Percentiles rank a stretch among this genome's conserved stretches.
Conservation (phyloP, 2,888 invertebrate species). For the Craniophora ligustri region DNA sequence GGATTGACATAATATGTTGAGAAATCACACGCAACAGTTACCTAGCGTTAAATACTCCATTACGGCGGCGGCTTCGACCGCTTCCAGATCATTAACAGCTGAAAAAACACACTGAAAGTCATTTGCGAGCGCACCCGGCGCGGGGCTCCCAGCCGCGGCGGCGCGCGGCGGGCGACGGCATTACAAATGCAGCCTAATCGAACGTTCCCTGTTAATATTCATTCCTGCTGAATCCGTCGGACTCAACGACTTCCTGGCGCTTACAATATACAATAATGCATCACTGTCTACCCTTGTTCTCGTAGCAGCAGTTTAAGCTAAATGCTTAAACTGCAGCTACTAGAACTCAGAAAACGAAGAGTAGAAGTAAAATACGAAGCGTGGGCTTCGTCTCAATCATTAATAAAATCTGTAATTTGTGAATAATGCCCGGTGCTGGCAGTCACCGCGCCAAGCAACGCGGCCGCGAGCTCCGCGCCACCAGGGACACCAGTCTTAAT, state of each 20-base stretch:
- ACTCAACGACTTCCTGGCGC: background rate
- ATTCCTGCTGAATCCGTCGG: background rate
- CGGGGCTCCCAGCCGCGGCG: background rate
- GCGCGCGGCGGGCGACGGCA: too few species aligned
- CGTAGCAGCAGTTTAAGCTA: too few species aligned
- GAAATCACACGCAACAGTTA: background rate
- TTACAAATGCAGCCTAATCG: background rate
- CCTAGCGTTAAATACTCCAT: background rate
- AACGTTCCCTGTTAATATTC: background rate
- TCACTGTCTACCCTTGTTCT: background rate
- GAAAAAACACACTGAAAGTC: conserved; percentile 6
- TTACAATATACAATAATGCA: background rate
- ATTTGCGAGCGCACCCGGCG: background rate
- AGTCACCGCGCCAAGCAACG: background rate
- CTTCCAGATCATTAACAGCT: conserved; percentile 2
- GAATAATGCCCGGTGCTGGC: conserved; percentile 42
- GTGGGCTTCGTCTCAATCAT: conserved; percentile 17
- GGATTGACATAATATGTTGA: background rate
- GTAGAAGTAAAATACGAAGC: conserved; percentile 5
- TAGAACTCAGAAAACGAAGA: background rate
- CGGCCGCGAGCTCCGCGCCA: background rate
- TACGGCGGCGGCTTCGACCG: background rate
- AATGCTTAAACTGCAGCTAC: too few species aligned
- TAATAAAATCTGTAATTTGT: conserved; percentile 36
- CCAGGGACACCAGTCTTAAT: conserved; percentile 2